These are phyloP conservation scores for Tachina lurida DNA, from an alignment of 2,888 invertebrate genomes.

Conservation along the genomic window DNA sequence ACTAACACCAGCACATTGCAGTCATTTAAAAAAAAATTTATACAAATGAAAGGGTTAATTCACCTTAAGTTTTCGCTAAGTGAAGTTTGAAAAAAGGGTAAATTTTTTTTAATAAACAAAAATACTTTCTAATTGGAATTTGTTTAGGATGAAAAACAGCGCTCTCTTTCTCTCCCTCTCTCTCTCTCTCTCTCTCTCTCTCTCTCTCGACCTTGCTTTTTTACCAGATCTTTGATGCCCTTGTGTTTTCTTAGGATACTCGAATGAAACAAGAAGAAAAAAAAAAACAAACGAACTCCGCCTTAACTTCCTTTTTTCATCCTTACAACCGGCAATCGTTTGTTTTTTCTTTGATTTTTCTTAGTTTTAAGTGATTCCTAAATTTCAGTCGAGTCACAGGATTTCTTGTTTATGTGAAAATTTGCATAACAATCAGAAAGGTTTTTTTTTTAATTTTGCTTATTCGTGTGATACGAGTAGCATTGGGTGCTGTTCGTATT, in stretches of 20 bases:
- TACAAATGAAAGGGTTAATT: conserved; percentile 62
- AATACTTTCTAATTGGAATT: conserved; percentile 63
- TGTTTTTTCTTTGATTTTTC: conserved; percentile 20
- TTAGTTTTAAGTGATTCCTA: conserved; percentile 28
- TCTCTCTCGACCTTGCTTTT: background rate
- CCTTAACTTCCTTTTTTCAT: conserved; percentile 47
- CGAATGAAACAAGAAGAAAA: background rate
- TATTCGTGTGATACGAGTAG: background rate
- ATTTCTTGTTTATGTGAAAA: conserved; percentile 48
- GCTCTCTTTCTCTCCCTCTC: background rate
- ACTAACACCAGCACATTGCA: background rate
- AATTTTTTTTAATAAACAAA: conserved; percentile 23
- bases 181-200: background rate
- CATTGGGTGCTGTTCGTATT: conserved; percentile 60
- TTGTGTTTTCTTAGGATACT: background rate
- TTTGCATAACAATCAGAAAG: conserved; percentile 61
- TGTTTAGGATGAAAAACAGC: background rate
- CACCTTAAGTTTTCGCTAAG: conserved; percentile 7
- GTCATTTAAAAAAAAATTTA: background rate
- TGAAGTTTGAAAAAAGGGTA: conserved; percentile 50
- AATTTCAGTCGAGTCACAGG: conserved; percentile 44
- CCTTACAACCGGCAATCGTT: background rate
- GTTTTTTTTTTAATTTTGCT: conserved; percentile 68
- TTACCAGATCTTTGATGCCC: background rate
- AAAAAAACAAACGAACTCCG: conserved; percentile 47